Conservation (phyloP, 2,888 invertebrate species). For the Troides oblongomaculatus region DNA sequence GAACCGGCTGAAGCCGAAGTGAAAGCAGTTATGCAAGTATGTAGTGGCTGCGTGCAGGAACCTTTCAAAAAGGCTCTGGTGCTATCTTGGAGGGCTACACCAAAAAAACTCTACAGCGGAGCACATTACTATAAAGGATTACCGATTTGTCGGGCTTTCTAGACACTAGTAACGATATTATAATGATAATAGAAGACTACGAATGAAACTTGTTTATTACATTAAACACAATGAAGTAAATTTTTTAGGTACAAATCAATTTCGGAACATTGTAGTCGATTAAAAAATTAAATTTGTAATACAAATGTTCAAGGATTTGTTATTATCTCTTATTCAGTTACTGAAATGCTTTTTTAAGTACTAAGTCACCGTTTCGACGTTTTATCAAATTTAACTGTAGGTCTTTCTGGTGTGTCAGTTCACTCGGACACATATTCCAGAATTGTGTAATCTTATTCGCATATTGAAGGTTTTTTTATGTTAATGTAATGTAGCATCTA, state of each 20-base stretch:
- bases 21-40: constrained; percentile 87
- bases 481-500: neutral
- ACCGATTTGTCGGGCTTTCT: constrained; percentile 83
- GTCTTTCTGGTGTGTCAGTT: neutral
- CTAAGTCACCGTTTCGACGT: neutral
- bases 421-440: neutral
- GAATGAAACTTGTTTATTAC: constrained; percentile 4
- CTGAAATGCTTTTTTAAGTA: neutral
- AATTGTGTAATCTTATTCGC: neutral
- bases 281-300: neutral
- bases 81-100: constrained; percentile 86
- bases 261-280: neutral
- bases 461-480: neutral
- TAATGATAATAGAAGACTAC: constrained; percentile 7
- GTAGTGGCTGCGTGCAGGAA: constrained; percentile 86
- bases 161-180: constrained; percentile 35
- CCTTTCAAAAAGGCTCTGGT: constrained; percentile 90
- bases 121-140: constrained; percentile 84
- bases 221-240: neutral
- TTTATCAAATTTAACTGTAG: neutral
- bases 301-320: neutral
- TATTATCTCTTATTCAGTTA: neutral
- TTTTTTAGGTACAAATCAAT: constrained; percentile 12
- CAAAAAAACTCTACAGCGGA: constrained; percentile 87
- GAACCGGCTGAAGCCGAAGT: constrained; percentile 93